Percentiles rank a stretch among this genome's conserved stretches.
phyloP scores from a whole-genome alignment of 2,797 vertebrate species.

The Pangasius sanitwongsei region DNA sequence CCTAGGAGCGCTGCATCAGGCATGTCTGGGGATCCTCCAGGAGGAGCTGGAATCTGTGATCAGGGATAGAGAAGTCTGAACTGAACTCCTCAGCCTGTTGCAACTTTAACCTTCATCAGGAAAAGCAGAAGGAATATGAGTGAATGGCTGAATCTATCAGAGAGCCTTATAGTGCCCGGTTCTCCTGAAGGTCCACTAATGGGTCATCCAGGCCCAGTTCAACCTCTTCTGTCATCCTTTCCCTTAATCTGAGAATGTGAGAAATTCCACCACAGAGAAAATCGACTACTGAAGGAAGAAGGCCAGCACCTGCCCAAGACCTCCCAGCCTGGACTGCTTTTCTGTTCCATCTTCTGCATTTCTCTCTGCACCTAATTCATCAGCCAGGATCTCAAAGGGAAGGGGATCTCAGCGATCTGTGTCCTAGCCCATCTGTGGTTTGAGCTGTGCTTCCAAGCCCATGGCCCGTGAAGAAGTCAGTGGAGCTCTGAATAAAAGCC shows the following conservation, averaged over 20 bases:
- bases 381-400: conserved; percentile 26
- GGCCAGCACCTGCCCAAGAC: conserved; percentile 11
- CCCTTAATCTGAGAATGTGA: background rate
- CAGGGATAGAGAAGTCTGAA: background rate
- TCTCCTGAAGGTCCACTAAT: background rate
- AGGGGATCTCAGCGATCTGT: conserved; percentile 17
- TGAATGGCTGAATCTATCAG: background rate
- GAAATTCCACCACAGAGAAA: conserved; percentile 21
- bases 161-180: background rate
- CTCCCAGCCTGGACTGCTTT: background rate
- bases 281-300: conserved; percentile 7
- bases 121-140: background rate
- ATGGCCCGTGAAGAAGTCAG: conserved; percentile 13
- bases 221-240: background rate
- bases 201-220: background rate
- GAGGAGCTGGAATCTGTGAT: background rate
- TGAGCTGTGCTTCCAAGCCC: conserved; percentile 7
- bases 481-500: background rate
- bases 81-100: background rate
- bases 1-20: background rate
- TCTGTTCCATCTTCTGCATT: conserved; percentile 11
- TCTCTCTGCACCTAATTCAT: conserved; percentile 34
- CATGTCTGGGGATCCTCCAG: background rate
- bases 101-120: background rate
- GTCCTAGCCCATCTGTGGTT: conserved; percentile 22